Percentiles rank a stretch among this genome's conserved stretches.
Evolutionary conservation across 1,140 invertebrate species (phyloP).

Genomic region (Drosophila littoralis): DNA sequence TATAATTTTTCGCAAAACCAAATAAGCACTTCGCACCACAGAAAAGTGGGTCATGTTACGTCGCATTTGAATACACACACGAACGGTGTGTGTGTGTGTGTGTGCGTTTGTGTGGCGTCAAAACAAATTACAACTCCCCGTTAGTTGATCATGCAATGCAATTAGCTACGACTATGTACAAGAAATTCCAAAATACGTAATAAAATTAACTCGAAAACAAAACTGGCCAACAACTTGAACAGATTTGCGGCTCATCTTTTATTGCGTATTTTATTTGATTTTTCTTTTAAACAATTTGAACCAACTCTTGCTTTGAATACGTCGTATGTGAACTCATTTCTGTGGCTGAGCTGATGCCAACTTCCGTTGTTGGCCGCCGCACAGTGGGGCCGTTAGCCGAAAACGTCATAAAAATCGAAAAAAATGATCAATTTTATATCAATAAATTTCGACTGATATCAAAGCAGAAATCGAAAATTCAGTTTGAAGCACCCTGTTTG

Average conservation of each 20-base stretch:
- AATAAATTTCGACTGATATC: too few relatives aligned
- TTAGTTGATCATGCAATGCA: conserved; percentile 74
- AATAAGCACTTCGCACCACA: conserved; percentile 53
- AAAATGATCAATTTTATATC: too few relatives aligned
- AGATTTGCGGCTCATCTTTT: conserved; percentile 53
- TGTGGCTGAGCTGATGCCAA: conserved; percentile 67
- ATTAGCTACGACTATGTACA: conserved; percentile 57
- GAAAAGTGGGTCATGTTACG: conserved; percentile 79
- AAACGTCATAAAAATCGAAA: too few relatives aligned
- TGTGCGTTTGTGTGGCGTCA: conserved; percentile 37
- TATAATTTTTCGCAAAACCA: conserved; percentile 54
- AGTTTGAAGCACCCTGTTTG: too few relatives aligned
- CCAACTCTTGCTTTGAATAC: conserved; percentile 16
- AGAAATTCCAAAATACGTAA: conserved; percentile 67
- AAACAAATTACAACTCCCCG: conserved; percentile 58
- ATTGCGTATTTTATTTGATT: conserved; percentile 40
- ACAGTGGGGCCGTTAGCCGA: neutral
- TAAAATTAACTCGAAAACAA: conserved; percentile 61
- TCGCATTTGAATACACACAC: conserved; percentile 68
- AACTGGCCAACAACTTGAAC: conserved; percentile 62
- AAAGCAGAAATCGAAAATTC: too few relatives aligned
- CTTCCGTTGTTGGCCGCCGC: conserved; percentile 63
- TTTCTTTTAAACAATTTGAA: conserved; percentile 26
- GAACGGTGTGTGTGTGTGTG: conserved; percentile 5
- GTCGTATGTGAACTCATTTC: conserved; percentile 43